A percentile compares a stretch with the other conserved stretches of the same genome.
phyloP scores from a whole-genome alignment of 2,888 invertebrate species.

The Habroteleia sp. region DNA sequence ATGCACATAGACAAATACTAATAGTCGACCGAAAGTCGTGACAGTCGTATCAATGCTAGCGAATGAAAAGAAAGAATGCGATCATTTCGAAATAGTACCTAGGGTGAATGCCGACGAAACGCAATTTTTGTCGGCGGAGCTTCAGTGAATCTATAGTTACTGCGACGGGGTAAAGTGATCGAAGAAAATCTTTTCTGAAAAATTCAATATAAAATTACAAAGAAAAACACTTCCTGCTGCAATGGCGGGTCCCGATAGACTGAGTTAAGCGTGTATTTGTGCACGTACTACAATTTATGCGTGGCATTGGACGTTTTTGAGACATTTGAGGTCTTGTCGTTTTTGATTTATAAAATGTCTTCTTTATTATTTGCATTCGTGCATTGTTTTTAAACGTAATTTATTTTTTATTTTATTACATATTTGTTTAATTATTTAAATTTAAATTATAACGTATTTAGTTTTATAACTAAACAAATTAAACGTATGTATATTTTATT shows the following conservation, averaged over 20 bases:
- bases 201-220: not conserved
- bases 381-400: too few species aligned
- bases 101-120: not conserved
- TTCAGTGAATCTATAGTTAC: conserved; percentile 37
- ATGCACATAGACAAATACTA: conserved; percentile 8
- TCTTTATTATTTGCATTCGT: too few species aligned
- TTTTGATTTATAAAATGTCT: too few species aligned
- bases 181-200: conserved; percentile 9
- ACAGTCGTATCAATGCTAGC: conserved; percentile 5
- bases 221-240: conserved; percentile 29
- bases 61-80: too few species aligned
- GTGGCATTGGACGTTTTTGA: conserved; percentile 8
- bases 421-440: too few species aligned
- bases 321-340: conserved; percentile 8
- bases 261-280: conserved; percentile 28
- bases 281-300: not conserved
- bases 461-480: too few species aligned
- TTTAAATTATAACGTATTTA: too few species aligned
- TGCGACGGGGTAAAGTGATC: conserved; percentile 10
- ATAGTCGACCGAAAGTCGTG: conserved; percentile 1
- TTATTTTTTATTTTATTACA: too few species aligned
- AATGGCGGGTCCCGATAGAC: conserved; percentile 44
- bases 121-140: not conserved
- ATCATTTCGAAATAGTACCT: too few species aligned
- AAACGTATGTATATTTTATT: too few species aligned